Evolutionary conservation across 92 coral and sea anemone genomes (phyloP).

Genomic region (Plumapathes pennacea): DNA sequence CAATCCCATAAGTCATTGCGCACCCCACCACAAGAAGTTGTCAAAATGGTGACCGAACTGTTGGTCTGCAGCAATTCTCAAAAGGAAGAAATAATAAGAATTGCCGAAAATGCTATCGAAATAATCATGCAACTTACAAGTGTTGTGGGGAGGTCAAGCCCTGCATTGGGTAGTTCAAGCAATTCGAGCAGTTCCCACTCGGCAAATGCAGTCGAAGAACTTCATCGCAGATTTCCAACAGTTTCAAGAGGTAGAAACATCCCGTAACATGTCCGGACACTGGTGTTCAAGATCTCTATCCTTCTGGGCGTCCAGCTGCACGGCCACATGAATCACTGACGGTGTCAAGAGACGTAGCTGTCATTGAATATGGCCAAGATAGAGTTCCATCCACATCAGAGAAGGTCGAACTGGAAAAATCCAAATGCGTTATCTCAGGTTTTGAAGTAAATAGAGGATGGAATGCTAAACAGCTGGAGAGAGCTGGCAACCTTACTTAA

Average conservation of each 20-base stretch:
- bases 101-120: slow-evolving; percentile 52
- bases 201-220: slow-evolving; percentile 31
- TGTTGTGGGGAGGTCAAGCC: slow-evolving; percentile 31
- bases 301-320: slow-evolving; percentile 40
- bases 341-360: slow-evolving; percentile 43
- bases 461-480: slow-evolving; percentile 24
- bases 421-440: slow-evolving; percentile 33
- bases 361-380: slow-evolving; percentile 40
- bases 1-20: too few species aligned
- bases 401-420: slow-evolving; percentile 46
- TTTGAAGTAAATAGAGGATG: slow-evolving; percentile 33
- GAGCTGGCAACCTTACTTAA: slow-evolving; percentile 30
- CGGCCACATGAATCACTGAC: slow-evolving; percentile 23
- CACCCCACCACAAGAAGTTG: too few species aligned
- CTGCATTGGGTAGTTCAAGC: not conserved
- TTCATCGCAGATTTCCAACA: slow-evolving; percentile 33
- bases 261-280: not conserved
- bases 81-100: slow-evolving; percentile 29
- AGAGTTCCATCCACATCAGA: slow-evolving; percentile 36
- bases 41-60: not conserved
- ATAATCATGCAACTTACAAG: slow-evolving; percentile 39
- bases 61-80: slow-evolving; percentile 32
- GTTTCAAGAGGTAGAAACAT: slow-evolving; percentile 5
- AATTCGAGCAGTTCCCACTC: slow-evolving; percentile 12
- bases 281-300: slow-evolving; percentile 13